A percentile compares a stretch with the other conserved stretches of the same genome.
Conservation (phyloP, 2,113 vertebrate species). For the Strix uralensis region DNA sequence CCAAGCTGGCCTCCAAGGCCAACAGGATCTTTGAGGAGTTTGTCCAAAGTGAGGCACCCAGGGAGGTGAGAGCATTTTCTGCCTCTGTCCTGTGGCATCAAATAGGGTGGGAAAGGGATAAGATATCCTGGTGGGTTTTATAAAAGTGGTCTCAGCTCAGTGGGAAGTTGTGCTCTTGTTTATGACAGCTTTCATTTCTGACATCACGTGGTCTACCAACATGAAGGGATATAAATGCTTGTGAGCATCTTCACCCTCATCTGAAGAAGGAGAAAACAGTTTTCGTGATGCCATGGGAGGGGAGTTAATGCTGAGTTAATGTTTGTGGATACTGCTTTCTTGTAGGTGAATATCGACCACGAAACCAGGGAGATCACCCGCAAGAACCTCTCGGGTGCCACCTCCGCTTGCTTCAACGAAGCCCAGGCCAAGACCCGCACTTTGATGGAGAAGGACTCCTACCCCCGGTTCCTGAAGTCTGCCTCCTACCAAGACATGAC, state of each 20-base stretch:
- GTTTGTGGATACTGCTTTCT: background rate
- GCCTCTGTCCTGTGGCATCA: background rate
- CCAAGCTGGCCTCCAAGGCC: conserved; percentile 84
- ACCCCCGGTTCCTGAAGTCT: conserved; percentile 78
- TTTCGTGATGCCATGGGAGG: background rate
- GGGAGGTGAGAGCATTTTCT: conserved; percentile 81
- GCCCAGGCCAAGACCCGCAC: conserved; percentile 77
- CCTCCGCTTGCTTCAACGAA: conserved; percentile 67
- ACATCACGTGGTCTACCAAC: rapidly evolving
- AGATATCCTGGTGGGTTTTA: background rate
- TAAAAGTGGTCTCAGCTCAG: background rate
- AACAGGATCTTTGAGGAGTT: conserved; percentile 91
- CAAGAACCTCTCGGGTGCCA: conserved; percentile 64
- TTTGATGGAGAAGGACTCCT: conserved; percentile 85
- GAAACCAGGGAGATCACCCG: conserved; percentile 80
- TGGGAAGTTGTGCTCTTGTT: background rate
- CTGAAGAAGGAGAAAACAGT: background rate
- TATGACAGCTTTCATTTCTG: background rate
- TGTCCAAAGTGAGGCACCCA: conserved; percentile 86
- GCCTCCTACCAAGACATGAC: conserved; percentile 76
- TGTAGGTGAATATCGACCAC: conserved; percentile 84
- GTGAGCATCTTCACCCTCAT: background rate
- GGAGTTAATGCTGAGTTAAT: background rate
- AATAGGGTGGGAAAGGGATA: background rate
- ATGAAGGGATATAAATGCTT: background rate